Percentiles rank a stretch among this genome's conserved stretches.
Conservation (phyloP, 2,113 vertebrate species). For the Salminus brasiliensis region DNA sequence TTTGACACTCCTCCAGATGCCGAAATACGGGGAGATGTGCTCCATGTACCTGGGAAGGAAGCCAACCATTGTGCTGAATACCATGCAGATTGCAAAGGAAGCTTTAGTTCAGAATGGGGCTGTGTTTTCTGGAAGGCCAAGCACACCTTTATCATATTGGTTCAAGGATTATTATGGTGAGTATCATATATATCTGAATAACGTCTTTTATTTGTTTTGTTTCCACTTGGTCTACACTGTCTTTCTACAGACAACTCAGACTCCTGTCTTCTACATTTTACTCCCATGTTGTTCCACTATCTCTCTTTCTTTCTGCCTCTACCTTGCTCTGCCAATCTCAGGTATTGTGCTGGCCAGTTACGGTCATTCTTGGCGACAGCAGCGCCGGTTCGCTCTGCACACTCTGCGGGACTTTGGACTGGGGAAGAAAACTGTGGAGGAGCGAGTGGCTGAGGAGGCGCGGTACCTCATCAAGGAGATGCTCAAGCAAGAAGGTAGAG, state of each 20-base stretch:
- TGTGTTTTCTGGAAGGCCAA: constrained; percentile 46
- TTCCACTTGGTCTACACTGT: no score
- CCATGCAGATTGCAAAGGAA: constrained; percentile 36
- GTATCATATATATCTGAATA: not conserved
- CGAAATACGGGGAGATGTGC: constrained; percentile 50
- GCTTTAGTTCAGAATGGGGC: constrained; percentile 46
- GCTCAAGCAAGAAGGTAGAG: constrained; percentile 45
- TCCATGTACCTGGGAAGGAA: constrained; percentile 31
- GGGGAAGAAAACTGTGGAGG: constrained; percentile 60
- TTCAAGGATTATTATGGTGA: constrained; percentile 45
- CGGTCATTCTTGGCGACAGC: constrained; percentile 53
- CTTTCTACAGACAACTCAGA: no score
- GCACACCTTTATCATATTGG: constrained; percentile 41
- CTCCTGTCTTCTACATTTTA: no score
- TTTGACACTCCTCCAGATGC: constrained; percentile 30
- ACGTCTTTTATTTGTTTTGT: not conserved
- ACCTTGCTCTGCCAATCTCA: not conserved
- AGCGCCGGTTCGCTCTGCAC: constrained; percentile 58
- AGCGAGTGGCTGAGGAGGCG: constrained; percentile 56
- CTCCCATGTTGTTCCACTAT: no score
- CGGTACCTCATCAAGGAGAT: constrained; percentile 38
- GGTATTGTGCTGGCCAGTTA: constrained; percentile 47
- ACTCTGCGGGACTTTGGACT: constrained; percentile 58
- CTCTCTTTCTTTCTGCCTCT: not conserved
- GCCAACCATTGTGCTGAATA: constrained; percentile 42